Evolutionary conservation across 2,888 invertebrate species (phyloP), one percentile per base, ranked within the genome.

Genomic region (Troides helena): DNA sequence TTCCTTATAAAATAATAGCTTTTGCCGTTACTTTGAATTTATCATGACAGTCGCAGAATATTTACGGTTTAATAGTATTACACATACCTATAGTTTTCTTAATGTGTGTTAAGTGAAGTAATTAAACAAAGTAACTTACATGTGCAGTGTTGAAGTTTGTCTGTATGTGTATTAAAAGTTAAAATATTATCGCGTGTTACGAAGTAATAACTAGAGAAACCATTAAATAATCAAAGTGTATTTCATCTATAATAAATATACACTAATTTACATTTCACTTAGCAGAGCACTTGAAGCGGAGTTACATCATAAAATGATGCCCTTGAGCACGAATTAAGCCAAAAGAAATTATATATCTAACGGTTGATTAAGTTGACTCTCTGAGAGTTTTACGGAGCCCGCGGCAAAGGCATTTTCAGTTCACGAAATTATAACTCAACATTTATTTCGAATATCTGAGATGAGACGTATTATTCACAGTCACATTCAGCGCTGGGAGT

Each of bases 361-460:
- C 62, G 66, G 66, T 53, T 70, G 70, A 70, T 70, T 70, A 70
- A 63, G 65, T 70, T 70, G 70, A 70, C 66, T 70, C 69, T 66
- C 43, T 66, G 66, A 25, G 62, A 67, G 63, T 67, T 66, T 69
- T 53, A 67, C 66, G 58, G 59, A 62, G 70, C 70, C 63, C 53
- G 59, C 6, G 66, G 70, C 70, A 53, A 62, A 70, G 63, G 62
- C 70, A 70, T 70, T 70, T 67, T 70, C 70, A 66, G 70, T 66
- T 70, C 70, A 63, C 66, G 23, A 67, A 70, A 70, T 70, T 70
- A 67, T 70, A 67, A 60, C 70, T 67, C 63, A 50, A 63, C 70
- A 70, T 70, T 67, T 60, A 70, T 67, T 67, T 63, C 67, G 59
- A 63, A 70, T 60, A 70, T 63, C 46, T 67, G 67, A 63, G 67